Percentiles rank a stretch among this genome's conserved stretches.
These are phyloP conservation scores for Sandelia bainsii DNA, from an alignment of 2,797 vertebrate species.

Conservation along the genomic window DNA sequence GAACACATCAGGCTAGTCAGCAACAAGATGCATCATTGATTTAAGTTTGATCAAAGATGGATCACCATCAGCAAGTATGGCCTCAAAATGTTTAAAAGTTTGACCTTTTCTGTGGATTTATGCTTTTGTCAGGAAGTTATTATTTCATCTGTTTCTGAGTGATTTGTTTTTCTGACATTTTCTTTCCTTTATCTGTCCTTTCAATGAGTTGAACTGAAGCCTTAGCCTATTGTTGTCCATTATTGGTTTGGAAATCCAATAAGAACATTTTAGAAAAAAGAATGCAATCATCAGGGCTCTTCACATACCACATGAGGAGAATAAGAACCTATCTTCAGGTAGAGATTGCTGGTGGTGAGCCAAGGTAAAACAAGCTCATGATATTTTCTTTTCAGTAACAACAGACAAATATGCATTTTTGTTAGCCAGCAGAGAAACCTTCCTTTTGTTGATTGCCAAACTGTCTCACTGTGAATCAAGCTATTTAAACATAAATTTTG, in stretches of 20 bases:
- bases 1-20: neutral
- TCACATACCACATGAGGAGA: too few relatives aligned
- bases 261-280: too few relatives aligned
- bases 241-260: neutral
- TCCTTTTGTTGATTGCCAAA: neutral
- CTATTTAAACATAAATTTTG: too few relatives aligned
- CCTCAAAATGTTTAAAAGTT: neutral
- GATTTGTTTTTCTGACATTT: neutral
- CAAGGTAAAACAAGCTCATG: neutral
- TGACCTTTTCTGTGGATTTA: slow-evolving; percentile 26
- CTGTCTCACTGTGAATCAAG: neutral
- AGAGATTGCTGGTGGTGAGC: neutral
- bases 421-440: neutral
- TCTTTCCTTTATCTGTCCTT: neutral
- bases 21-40: too few relatives aligned
- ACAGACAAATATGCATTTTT: neutral
- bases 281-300: too few relatives aligned
- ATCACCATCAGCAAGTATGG: neutral
- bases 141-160: neutral
- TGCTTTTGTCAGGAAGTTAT: neutral
- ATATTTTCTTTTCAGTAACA: neutral
- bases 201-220: neutral
- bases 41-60: neutral
- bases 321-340: too few relatives aligned
- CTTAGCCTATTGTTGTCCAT: neutral